Evolutionary conservation across 2,888 invertebrate genomes (phyloP), one percentile per base, ranked within the genome.

Genomic region (Lamellibrachia satsuma): DNA sequence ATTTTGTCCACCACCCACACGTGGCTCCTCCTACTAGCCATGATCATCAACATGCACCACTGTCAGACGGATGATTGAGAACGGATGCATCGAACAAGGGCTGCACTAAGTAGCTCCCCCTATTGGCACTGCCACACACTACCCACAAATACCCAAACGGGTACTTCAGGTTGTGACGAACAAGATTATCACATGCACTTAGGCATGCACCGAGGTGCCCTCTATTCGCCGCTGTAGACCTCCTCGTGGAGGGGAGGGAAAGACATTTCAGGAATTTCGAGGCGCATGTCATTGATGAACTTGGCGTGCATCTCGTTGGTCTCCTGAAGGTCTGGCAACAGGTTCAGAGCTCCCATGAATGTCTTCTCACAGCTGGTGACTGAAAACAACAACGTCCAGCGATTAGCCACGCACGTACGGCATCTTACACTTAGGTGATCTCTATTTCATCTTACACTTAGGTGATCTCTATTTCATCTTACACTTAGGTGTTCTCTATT

Each of bases 241-340:
- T 96, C 96, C 93, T 95, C 94, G 94, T 96, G 96, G 7, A 96
- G 94, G 22, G 94, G 94, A 22, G 96, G 95, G 92, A 96, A 95
- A 60, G 95, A 94, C 75, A 92, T 93, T 2, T 95, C 93, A 1
- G 95, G 95, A 22, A 92, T 51, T 51, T 93, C 92, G 39, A 93
- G 90, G 94, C 96, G 96, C 95, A 96, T 96, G 93, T 94, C 95
- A 93, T 95, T 95, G 52, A 96, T 94, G 7, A 95, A 95, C 93
- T 95, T 94, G 2, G 95, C 93, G 94, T 96, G 96, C 90, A 95
- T 95, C 91, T 95, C 94, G 93, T 96, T 96, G 91, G 96, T 95
- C 92, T 94, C 93, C 57, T 94, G 94, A 92, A 96, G 95, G 93
- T 95, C 93, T 1, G 95, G 95, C 6, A 96, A 94, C 75, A 94